Evolutionary conservation across 2,113 vertebrate species (phyloP).

Genomic region (Camelus dromedarius): DNA sequence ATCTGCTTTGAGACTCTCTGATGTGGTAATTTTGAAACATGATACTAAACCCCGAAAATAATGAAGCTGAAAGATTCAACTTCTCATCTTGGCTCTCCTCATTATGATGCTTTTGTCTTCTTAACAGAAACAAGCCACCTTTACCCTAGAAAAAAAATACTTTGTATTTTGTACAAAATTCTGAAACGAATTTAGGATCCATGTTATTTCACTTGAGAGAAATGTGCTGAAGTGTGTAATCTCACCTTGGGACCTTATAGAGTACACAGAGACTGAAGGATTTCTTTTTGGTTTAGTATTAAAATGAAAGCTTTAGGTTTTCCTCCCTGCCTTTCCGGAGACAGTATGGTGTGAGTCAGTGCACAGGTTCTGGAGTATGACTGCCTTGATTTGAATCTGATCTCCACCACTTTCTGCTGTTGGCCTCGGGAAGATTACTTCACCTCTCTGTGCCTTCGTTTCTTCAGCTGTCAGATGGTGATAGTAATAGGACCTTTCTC

Average conservation of each 20-base stretch:
- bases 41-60: slow-evolving; percentile 42
- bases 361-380: not conserved
- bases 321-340: not conserved
- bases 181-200: slow-evolving; percentile 41
- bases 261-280: not conserved
- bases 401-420: not conserved
- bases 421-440: not conserved
- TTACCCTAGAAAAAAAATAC: slow-evolving; percentile 37
- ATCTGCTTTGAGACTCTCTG: not conserved
- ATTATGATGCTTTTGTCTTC: slow-evolving; percentile 35
- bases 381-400: not conserved
- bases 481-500: not conserved
- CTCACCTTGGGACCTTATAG: not conserved
- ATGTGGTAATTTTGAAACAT: slow-evolving; percentile 56
- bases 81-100: slow-evolving; percentile 33
- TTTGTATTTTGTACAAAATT: slow-evolving; percentile 35
- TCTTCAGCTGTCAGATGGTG: not conserved
- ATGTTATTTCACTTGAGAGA: slow-evolving; percentile 45
- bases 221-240: slow-evolving; percentile 39
- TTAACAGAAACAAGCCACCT: slow-evolving; percentile 42
- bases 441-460: slow-evolving; percentile 23
- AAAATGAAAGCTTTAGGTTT: slow-evolving; percentile 7
- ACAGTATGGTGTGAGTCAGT: not conserved
- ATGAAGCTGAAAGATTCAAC: slow-evolving; percentile 21
- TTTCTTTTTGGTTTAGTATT: slow-evolving; percentile 43